Percentiles rank a stretch among this genome's conserved stretches.
These are phyloP conservation scores for Patiria miniata DNA, from an alignment of 35 echinoderm and acorn worm genomes.

Conservation along the genomic window DNA sequence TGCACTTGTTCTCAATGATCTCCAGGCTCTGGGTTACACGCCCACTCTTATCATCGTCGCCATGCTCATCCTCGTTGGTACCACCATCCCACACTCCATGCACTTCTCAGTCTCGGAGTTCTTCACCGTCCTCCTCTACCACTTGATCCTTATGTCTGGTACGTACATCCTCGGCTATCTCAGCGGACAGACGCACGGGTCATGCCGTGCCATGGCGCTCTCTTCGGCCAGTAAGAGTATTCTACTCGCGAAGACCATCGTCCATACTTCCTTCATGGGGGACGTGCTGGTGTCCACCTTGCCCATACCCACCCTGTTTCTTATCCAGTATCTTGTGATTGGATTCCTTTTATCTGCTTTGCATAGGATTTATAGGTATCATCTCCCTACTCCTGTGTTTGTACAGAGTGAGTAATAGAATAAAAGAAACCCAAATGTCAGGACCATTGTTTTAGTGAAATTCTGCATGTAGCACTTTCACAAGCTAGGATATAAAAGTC, in stretches of 20 bases:
- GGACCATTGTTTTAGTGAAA: too few relatives aligned
- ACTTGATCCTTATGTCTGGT: background rate
- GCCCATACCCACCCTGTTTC: background rate
- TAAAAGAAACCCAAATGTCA: too few relatives aligned
- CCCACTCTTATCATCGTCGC: background rate
- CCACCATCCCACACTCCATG: background rate
- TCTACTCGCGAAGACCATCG: background rate
- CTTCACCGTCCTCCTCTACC: background rate
- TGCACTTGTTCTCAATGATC: background rate
- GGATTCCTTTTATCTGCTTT: background rate
- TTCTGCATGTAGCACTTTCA: too few relatives aligned
- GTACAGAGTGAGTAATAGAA: too few relatives aligned
- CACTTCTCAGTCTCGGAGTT: background rate
- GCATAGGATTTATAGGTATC: background rate
- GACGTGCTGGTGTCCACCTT: background rate
- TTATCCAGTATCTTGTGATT: background rate
- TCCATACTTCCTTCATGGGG: background rate
- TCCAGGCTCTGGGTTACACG: background rate
- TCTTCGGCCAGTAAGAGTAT: slow-evolving; percentile 12
- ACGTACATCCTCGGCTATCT: background rate
- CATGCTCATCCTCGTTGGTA: background rate
- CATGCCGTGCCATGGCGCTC: slow-evolving; percentile 1
- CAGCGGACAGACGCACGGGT: background rate
- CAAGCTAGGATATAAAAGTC: too few relatives aligned
- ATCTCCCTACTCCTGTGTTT: too few relatives aligned